A percentile compares a stretch with the other conserved stretches of the same genome.
phyloP scores from a whole-genome alignment of 2,888 invertebrate genomes.

The Lamellibrachia satsuma region DNA sequence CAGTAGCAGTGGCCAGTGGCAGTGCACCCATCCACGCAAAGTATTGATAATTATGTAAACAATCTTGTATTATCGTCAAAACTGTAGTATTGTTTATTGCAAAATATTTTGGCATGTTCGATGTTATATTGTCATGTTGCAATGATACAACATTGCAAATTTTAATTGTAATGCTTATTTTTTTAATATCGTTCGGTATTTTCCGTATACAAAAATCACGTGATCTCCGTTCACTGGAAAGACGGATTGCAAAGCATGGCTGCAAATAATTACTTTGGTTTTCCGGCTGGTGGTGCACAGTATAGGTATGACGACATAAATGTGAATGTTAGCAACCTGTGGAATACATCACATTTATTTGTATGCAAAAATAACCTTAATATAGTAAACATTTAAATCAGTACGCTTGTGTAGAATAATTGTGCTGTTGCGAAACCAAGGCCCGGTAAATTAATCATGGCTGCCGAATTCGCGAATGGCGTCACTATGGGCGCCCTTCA shows the following conservation, averaged over 20 bases:
- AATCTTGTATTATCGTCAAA: background rate
- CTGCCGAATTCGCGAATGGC: background rate
- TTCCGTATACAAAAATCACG: background rate
- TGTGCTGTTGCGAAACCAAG: background rate
- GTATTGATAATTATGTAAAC: background rate
- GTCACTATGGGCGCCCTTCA: background rate
- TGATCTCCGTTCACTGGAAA: background rate
- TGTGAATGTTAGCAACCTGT: background rate
- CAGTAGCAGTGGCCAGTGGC: background rate
- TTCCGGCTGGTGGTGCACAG: conserved; percentile 40
- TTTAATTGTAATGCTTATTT: background rate
- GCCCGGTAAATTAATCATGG: conserved; percentile 14
- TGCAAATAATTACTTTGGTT: conserved; percentile 41
- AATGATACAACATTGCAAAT: background rate
- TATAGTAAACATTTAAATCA: background rate
- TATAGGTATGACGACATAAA: conserved; percentile 35
- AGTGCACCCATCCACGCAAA: background rate
- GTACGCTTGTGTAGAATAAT: background rate
- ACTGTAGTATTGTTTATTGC: background rate
- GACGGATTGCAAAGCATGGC: conserved; percentile 27
- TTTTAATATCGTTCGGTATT: background rate
- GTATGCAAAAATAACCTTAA: background rate
- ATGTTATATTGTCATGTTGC: background rate
- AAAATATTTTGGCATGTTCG: background rate
- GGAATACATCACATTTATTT: background rate